phyloP scores from a whole-genome alignment of 1,140 invertebrate genomes.

The Drosophila kepulauana region DNA sequence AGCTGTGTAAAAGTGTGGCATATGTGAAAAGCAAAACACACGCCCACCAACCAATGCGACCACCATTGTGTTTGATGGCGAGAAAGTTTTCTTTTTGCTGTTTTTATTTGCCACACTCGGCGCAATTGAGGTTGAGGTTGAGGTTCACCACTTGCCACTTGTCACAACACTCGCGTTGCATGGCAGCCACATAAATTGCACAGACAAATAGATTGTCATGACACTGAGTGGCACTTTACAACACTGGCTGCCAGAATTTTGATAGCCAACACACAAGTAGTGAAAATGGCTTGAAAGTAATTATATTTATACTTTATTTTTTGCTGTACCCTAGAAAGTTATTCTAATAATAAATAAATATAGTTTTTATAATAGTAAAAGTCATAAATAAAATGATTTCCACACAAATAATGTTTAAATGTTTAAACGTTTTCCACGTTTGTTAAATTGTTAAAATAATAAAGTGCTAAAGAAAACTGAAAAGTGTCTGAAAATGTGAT shows the following conservation, averaged over 20 bases:
- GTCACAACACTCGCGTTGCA: constrained; percentile 12
- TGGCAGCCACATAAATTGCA: constrained; percentile 3
- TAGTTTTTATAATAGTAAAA: too few relatives aligned
- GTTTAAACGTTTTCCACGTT: too few relatives aligned
- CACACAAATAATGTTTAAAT: too few relatives aligned
- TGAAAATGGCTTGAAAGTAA: too few relatives aligned
- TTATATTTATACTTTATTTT: too few relatives aligned
- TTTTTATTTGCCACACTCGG: constrained; percentile 6
- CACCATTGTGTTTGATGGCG: constrained; percentile 53
- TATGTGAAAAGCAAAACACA: constrained; percentile 43
- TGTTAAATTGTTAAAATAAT: too few relatives aligned
- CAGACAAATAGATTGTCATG: background rate
- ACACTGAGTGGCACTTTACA: background rate
- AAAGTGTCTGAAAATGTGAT: too few relatives aligned
- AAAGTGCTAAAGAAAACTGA: too few relatives aligned
- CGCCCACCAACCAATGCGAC: constrained; percentile 47
- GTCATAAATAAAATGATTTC: too few relatives aligned
- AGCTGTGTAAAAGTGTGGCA: constrained; percentile 33
- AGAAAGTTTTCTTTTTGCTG: constrained; percentile 55
- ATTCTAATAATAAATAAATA: too few relatives aligned
- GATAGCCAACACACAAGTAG: too few relatives aligned
- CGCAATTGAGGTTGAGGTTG: constrained; percentile 6
- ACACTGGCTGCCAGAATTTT: background rate
- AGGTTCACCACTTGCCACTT: background rate
- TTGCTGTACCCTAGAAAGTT: too few relatives aligned